These are phyloP conservation scores for Nannospalax galili DNA, from an alignment of 2,113 vertebrate species.

Conservation along the genomic window DNA sequence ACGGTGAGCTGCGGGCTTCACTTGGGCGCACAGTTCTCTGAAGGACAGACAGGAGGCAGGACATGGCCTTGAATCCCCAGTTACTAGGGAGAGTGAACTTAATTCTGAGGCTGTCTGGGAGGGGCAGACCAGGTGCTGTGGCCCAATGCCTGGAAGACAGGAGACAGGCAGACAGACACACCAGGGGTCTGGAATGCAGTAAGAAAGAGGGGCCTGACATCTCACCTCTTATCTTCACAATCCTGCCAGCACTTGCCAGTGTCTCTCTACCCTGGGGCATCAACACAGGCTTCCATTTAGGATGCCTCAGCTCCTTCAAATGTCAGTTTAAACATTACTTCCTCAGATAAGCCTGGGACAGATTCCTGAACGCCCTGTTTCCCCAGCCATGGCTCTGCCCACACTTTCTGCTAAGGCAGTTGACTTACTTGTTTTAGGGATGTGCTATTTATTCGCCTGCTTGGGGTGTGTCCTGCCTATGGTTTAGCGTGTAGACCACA, in stretches of 20 bases:
- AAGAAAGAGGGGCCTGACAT: neutral
- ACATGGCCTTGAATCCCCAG: neutral
- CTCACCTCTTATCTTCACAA: neutral
- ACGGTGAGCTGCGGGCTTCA: fast-evolving
- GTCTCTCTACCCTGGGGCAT: neutral
- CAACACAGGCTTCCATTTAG: neutral
- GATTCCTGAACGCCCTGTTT: too few relatives aligned
- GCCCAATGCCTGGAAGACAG: neutral
- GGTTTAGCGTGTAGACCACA: neutral
- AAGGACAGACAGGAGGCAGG: conserved; percentile 15
- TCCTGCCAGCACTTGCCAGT: neutral
- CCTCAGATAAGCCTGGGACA: neutral
- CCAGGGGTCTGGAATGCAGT: neutral
- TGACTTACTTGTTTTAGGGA: neutral
- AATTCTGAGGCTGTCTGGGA: neutral
- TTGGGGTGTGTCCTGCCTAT: neutral
- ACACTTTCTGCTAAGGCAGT: neutral
- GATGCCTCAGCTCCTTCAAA: neutral
- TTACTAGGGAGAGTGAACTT: neutral
- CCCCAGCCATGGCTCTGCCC: neutral
- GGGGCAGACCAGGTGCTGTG: neutral
- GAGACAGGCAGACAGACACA: neutral
- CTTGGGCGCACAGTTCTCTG: neutral
- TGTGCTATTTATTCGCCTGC: neutral
- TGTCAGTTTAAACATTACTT: neutral